Percentiles rank a stretch among this genome's conserved stretches.
phyloP scores from a whole-genome alignment of 2,888 invertebrate species.

The Drosophila pegasa region DNA sequence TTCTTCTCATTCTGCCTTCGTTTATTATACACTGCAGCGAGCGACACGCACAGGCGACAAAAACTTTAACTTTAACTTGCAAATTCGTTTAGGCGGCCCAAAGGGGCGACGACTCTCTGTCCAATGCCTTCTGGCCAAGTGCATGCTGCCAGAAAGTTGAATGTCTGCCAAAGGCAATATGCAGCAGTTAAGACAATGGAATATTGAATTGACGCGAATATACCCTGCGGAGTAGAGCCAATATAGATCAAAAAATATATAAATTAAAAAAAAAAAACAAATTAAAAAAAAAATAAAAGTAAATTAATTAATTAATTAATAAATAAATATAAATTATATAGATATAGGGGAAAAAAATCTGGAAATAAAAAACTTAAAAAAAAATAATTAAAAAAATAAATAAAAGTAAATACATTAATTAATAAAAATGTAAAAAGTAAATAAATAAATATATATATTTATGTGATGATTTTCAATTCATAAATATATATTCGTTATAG shows the following conservation, averaged over 20 bases:
- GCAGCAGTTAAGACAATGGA: background rate
- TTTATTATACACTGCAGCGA: constrained; percentile 24
- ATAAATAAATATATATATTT: too few relatives aligned
- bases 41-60: constrained; percentile 58
- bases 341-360: too few relatives aligned
- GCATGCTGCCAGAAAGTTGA: constrained; percentile 50
- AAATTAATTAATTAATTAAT: too few relatives aligned
- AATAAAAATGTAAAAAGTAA: too few relatives aligned
- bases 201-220: background rate
- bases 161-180: constrained; percentile 44
- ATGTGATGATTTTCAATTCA: too few relatives aligned
- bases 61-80: constrained; percentile 38
- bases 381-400: too few relatives aligned
- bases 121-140: constrained; percentile 31
- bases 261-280: background rate
- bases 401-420: too few relatives aligned
- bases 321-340: too few relatives aligned
- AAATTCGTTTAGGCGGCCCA: constrained; percentile 42
- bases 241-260: background rate
- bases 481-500: too few relatives aligned
- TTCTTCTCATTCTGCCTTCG: constrained; percentile 3
- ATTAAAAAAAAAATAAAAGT: background rate
- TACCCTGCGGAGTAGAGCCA: constrained; percentile 7
- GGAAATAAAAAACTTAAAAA: too few relatives aligned
- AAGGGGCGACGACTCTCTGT: constrained; percentile 23